Evolutionary conservation across 2,888 invertebrate genomes (phyloP).

Genomic region (Eupithecia subumbrata): DNA sequence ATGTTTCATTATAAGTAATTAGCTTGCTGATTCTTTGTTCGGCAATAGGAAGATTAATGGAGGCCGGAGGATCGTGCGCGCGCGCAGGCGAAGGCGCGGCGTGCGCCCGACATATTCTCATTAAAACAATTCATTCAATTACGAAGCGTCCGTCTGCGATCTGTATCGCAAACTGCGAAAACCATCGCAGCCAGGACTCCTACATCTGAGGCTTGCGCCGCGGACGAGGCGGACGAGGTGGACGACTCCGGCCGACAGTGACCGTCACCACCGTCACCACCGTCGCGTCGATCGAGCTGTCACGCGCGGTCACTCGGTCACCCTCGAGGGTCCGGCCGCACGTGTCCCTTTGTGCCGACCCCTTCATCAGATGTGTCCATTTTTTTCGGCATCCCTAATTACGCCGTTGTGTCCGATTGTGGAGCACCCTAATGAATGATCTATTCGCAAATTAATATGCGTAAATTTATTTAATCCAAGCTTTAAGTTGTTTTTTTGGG

Average conservation of each 20-base stretch:
- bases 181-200: not conserved
- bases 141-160: not conserved
- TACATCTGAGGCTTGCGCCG: not conserved
- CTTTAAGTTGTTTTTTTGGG: not conserved
- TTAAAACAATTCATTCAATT: not conserved
- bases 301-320: too few species aligned
- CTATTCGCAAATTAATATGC: conserved; percentile 17
- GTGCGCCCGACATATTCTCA: too few species aligned
- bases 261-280: too few species aligned
- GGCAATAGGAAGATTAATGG: conserved; percentile 33
- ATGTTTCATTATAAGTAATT: conserved; percentile 26
- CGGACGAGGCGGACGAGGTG: too few species aligned
- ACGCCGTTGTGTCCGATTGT: not conserved
- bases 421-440: conserved; percentile 18
- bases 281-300: too few species aligned
- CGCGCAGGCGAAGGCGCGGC: too few species aligned
- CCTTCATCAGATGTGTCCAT: conserved; percentile 16
- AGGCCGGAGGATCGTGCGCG: not conserved
- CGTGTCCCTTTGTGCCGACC: conserved; percentile 14
- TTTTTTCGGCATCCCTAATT: conserved; percentile 19
- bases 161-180: not conserved
- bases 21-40: conserved; percentile 30
- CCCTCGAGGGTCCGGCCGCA: not conserved
- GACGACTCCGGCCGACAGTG: too few species aligned
- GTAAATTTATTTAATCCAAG: conserved; percentile 6